Evolutionary conservation across 2,888 invertebrate genomes (phyloP).

Genomic region (Lasioglossum figueresi): DNA sequence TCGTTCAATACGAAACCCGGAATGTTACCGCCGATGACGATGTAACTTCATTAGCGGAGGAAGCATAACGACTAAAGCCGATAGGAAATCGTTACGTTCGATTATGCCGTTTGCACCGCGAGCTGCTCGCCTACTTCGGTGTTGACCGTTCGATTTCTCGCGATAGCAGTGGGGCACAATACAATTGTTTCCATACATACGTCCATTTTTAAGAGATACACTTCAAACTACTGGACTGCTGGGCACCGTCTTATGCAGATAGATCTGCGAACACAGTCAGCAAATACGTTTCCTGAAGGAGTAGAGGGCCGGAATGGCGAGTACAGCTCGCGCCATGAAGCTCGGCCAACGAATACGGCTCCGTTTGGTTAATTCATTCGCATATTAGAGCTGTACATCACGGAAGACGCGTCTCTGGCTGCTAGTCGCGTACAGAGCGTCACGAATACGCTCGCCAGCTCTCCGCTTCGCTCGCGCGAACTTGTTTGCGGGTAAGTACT

Average conservation of each 20-base stretch:
- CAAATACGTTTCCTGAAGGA: constrained; percentile 1
- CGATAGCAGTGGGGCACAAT: too few relatives aligned
- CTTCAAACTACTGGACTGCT: too few relatives aligned
- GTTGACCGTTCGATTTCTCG: neutral
- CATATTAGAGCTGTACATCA: constrained; percentile 54
- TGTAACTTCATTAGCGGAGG: constrained; percentile 6
- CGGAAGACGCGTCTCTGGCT: constrained; percentile 23
- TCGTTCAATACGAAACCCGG: neutral
- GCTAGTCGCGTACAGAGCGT: constrained; percentile 26
- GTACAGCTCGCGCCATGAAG: neutral
- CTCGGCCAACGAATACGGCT: constrained; percentile 19
- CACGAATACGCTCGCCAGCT: constrained; percentile 17
- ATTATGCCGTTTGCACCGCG: neutral
- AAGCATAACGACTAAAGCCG: neutral
- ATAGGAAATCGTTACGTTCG: constrained; percentile 18
- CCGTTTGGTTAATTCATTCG: constrained; percentile 55
- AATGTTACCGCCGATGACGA: neutral
- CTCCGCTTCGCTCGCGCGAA: constrained; percentile 4
- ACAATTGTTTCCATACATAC: too few relatives aligned
- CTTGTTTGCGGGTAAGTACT: constrained; percentile 9
- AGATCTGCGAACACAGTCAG: neutral
- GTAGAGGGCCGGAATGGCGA: neutral
- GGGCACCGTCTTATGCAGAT: neutral
- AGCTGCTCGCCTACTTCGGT: neutral
- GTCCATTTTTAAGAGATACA: too few relatives aligned